phyloP scores from a whole-genome alignment of 2,888 invertebrate species.

The Malachius bipustulatus region DNA sequence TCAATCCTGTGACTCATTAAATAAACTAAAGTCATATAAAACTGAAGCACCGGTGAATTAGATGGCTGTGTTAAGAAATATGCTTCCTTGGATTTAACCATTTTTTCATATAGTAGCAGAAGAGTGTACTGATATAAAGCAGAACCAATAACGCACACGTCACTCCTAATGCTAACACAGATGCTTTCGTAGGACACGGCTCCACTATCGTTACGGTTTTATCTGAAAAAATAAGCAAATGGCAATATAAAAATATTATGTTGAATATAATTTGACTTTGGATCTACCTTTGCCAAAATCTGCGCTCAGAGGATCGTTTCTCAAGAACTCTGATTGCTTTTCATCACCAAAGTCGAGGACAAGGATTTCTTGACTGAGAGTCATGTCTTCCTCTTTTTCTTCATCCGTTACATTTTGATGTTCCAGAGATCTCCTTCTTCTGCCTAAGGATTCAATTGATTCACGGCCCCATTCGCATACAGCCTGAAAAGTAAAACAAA shows the following conservation, averaged over 20 bases:
- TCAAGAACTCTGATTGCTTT: constrained; percentile 68
- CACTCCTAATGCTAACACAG: constrained; percentile 80
- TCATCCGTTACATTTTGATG: constrained; percentile 53
- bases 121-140: constrained; percentile 81
- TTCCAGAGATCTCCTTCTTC: constrained; percentile 64
- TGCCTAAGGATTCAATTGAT: constrained; percentile 83
- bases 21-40: constrained; percentile 7
- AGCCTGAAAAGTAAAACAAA: constrained; percentile 44
- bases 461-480: constrained; percentile 87
- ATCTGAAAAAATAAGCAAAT: constrained; percentile 45
- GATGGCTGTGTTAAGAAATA: constrained; percentile 44
- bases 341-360: constrained; percentile 90
- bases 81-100: constrained; percentile 79
- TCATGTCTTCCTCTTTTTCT: constrained; percentile 72
- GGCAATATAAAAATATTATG: too few species aligned
- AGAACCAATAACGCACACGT: constrained; percentile 82
- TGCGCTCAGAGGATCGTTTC: constrained; percentile 61
- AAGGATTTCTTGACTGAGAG: constrained; percentile 85
- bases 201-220: constrained; percentile 84
- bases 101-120: constrained; percentile 88
- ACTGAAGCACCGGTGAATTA: constrained; percentile 1
- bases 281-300: constrained; percentile 59
- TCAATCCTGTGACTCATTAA: too few species aligned
- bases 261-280: not conserved
- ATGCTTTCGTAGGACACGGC: constrained; percentile 84